Evolutionary conservation across 2,113 vertebrate genomes (phyloP).

Genomic region (Tetrao urogallus): DNA sequence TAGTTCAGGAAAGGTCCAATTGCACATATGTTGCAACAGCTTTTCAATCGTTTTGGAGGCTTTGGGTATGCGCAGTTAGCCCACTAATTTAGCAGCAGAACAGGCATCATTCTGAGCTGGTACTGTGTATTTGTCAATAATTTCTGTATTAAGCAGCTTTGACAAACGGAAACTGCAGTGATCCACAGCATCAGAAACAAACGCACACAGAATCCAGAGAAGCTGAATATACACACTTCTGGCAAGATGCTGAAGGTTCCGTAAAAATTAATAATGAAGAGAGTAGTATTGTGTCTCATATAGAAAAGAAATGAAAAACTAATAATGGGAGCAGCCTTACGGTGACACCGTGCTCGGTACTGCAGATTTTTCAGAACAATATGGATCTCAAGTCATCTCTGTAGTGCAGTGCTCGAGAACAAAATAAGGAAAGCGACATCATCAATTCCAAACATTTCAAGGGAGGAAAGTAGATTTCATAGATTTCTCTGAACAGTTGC

Average conservation of each 20-base stretch:
- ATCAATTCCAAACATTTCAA: slow-evolving; percentile 22
- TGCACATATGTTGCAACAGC: slow-evolving; percentile 28
- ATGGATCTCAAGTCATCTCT: background rate
- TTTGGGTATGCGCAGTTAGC: background rate
- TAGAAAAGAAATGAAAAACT: background rate
- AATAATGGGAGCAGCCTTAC: background rate
- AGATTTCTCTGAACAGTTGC: background rate
- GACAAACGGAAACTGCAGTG: slow-evolving; percentile 26
- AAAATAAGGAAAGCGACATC: background rate
- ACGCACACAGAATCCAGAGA: background rate
- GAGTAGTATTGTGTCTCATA: background rate
- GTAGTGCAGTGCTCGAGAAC: background rate
- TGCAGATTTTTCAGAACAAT: slow-evolving; percentile 41
- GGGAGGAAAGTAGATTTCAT: background rate
- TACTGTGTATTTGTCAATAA: slow-evolving; percentile 40
- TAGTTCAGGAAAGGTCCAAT: background rate
- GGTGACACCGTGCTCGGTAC: background rate
- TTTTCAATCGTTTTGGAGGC: slow-evolving; percentile 29
- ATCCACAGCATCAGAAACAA: background rate
- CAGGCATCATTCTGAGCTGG: background rate
- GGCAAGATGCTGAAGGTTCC: background rate
- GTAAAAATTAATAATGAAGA: background rate
- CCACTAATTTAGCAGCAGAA: slow-evolving; percentile 26
- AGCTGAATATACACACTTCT: background rate
- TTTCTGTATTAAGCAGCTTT: slow-evolving; percentile 45